Base-by-base conservation (phyloP, 2,797 vertebrate genomes). In the Tokudaia muenninki region DNA sequence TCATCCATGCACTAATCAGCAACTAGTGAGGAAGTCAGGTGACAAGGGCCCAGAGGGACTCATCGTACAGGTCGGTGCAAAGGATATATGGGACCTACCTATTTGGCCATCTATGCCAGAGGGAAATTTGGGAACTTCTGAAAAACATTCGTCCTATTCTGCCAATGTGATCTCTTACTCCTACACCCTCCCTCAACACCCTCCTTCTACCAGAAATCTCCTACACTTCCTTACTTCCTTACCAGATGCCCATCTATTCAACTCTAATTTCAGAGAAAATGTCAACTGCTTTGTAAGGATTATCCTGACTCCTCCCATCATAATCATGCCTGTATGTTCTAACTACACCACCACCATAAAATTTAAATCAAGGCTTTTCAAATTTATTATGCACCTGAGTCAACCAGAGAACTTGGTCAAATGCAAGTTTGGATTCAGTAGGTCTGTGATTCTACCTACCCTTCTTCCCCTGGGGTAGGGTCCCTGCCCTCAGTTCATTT, bases 281-380 rank as follows among this genome's bases (percentile, higher is more conserved):
- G 14, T 70, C 44, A 59, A 19, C 22, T 87, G 77, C 44, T 63
- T 14, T 61, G 3, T n/a, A 37, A 57, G 47, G 47, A 41, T 65
- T 47, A 41, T 13, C n/a, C n/a, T 78, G n/a, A 12, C 22, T 3
- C 17, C 31, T n/a, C 11, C 21, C 72, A 63, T 81, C 75, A 72
- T 59, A 87, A 37, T 63, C 44, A 44, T 6, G 65, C 3, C 41
- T 88, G 22, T 44, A 5, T 8, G 5, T n/a, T 95, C 11, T 4
- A 6, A 47, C 55, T 92, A 61, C 57, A 59, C 1, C 13, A 89
- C 19, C 11, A 7, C 70, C 41, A 75, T 44, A 52, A 88, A 44
- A 81, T 70, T 90, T 80, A 93, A 63, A 74, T 86, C 79, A 79
- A 57, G n/a, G 63, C 84, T 89, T 96, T 74, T 92, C 44, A 89